phyloP scores from a whole-genome alignment of 64 coral and sea anemone species.

The Porites australiensis region DNA sequence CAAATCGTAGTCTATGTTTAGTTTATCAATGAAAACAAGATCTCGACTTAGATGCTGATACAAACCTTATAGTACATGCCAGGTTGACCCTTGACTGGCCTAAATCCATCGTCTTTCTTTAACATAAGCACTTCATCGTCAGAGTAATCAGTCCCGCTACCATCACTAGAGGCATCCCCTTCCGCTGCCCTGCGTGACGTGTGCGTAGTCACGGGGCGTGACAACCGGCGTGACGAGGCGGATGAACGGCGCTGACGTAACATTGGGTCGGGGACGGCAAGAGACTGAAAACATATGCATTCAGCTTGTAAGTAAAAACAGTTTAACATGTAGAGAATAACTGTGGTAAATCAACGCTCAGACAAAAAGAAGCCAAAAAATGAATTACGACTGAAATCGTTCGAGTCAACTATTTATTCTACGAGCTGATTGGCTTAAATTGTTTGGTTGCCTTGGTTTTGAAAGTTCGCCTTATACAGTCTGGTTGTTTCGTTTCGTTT shows the following conservation, averaged over 20 bases:
- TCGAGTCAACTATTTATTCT: no score
- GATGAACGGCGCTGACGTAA: constrained; percentile 75
- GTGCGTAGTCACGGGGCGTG: constrained; percentile 76
- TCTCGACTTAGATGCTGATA: no score
- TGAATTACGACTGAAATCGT: no score
- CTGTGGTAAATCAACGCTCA: no score
- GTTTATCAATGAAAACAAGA: no score
- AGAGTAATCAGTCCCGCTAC: constrained; percentile 93
- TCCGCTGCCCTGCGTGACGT: constrained; percentile 95
- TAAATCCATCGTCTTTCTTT: constrained; percentile 87
- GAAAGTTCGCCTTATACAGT: no score
- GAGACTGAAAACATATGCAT: constrained; percentile 49
- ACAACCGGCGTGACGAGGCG: constrained; percentile 49
- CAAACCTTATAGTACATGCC: constrained; percentile 99
- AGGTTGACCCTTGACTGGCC: constrained; percentile 97
- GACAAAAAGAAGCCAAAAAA: no score
- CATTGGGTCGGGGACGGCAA: constrained; percentile 72
- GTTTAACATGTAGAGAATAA: no score
- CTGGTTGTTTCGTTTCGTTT: no score
- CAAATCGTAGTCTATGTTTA: no score
- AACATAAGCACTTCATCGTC: constrained; percentile 94
- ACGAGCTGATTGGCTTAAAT: no score
- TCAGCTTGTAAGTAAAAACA: not conserved
- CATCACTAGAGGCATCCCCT: constrained; percentile 82
- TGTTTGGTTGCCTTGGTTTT: no score